A percentile compares a stretch with the other conserved stretches of the same genome.
These are phyloP conservation scores for Bos javanicus DNA, from an alignment of 2,113 vertebrate genomes.

Conservation along the genomic window DNA sequence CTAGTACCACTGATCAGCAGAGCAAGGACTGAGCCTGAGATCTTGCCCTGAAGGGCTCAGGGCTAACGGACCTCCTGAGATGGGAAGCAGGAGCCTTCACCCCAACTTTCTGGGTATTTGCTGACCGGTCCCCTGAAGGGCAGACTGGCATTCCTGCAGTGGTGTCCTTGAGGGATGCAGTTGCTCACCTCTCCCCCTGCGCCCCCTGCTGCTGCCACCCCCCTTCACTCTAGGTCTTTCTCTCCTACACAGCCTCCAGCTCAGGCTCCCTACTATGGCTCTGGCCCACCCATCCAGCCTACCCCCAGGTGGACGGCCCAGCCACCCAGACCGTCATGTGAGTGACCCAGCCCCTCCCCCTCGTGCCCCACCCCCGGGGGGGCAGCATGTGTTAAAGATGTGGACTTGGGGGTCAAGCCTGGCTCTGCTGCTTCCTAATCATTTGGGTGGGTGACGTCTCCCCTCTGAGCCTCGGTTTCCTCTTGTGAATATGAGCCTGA, in stretches of 20 bases:
- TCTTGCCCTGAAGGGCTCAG: not conserved
- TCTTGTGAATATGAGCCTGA: not conserved
- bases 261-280: slow-evolving; percentile 86
- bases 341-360: slow-evolving; percentile 51
- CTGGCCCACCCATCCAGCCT: slow-evolving; percentile 82
- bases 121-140: not conserved
- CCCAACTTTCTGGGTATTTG: not conserved
- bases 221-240: not conserved
- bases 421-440: not conserved
- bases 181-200: not conserved
- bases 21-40: not conserved
- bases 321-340: slow-evolving; percentile 86
- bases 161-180: not conserved
- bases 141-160: not conserved
- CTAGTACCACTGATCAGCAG: not conserved
- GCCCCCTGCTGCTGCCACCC: not conserved
- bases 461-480: not conserved
- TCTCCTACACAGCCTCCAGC: slow-evolving; percentile 81
- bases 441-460: not conserved
- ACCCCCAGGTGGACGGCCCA: slow-evolving; percentile 89
- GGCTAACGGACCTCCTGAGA: not conserved
- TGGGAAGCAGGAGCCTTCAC: not conserved
- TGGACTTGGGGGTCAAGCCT: not conserved
- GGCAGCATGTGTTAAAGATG: not conserved
- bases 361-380: fast-evolving